These are phyloP conservation scores for Salminus brasiliensis DNA, from an alignment of 2,113 vertebrate genomes.

Conservation along the genomic window DNA sequence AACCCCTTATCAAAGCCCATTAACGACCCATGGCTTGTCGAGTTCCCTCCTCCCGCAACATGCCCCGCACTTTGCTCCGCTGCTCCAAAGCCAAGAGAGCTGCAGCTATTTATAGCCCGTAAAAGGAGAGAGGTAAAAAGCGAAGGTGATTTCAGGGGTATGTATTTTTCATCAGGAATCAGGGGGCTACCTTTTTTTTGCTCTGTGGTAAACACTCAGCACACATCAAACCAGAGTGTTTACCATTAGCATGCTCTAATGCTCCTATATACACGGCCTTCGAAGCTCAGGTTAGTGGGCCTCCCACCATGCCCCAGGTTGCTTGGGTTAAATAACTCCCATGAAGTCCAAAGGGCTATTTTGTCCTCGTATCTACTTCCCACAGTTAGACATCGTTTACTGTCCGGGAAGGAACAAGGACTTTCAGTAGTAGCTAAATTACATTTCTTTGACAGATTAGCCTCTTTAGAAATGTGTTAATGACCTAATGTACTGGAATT, in stretches of 20 bases:
- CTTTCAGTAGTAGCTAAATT: constrained; percentile 69
- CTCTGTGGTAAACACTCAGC: constrained; percentile 52
- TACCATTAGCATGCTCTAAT: constrained; percentile 27
- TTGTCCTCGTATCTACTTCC: neutral
- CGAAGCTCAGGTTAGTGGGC: constrained; percentile 1
- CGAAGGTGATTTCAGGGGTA: constrained; percentile 65
- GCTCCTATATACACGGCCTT: neutral
- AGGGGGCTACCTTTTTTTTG: constrained; percentile 54
- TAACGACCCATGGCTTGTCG: constrained; percentile 48
- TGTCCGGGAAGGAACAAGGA: constrained; percentile 62
- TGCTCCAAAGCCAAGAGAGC: constrained; percentile 46
- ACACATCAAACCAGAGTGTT: constrained; percentile 53
- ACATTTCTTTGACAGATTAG: constrained; percentile 73
- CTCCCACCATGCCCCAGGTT: neutral
- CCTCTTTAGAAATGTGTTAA: constrained; percentile 75
- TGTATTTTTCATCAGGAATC: constrained; percentile 68
- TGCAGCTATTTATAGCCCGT: constrained; percentile 64
- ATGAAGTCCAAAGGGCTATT: neutral
- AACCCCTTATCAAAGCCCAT: neutral
- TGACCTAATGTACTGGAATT: constrained; percentile 71
- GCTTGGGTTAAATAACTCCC: neutral
- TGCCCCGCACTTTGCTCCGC: constrained; percentile 56
- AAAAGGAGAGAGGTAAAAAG: constrained; percentile 52
- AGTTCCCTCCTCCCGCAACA: constrained; percentile 59
- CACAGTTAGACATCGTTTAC: constrained; percentile 8